These are phyloP conservation scores for Nycticebus coucang DNA, from an alignment of 2,113 vertebrate species.

Conservation along the genomic window DNA sequence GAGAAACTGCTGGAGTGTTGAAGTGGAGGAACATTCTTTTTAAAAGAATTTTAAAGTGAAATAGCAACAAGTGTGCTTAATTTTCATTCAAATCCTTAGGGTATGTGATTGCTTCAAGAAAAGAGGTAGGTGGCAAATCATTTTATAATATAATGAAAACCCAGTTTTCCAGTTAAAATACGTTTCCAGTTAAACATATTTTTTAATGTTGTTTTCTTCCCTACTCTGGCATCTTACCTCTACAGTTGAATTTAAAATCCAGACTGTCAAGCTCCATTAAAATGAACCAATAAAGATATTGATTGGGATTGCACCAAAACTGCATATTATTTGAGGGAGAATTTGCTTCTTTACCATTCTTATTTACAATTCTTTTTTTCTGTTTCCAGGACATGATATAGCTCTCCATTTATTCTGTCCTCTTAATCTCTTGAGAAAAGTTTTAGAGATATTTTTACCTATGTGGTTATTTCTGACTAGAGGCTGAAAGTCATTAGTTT, in stretches of 20 bases:
- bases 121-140: constrained; percentile 3
- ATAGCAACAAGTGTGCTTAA: constrained; percentile 46
- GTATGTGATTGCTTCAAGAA: background rate
- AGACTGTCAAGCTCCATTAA: background rate
- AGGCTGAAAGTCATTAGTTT: background rate
- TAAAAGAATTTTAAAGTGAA: constrained; percentile 42
- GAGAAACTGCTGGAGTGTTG: background rate
- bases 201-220: background rate
- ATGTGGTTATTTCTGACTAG: constrained; percentile 5
- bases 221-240: background rate
- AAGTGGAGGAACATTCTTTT: background rate
- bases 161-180: background rate
- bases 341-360: background rate
- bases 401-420: constrained; percentile 2
- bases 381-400: background rate
- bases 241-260: constrained; percentile 41
- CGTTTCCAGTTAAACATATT: background rate
- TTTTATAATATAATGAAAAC: constrained; percentile 24
- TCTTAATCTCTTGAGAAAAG: constrained; percentile 6
- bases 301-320: background rate
- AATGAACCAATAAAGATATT: background rate
- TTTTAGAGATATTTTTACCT: constrained; percentile 14
- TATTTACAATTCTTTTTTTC: background rate
- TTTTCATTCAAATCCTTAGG: background rate
- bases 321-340: background rate